Conservation (phyloP, 2,888 invertebrate genomes). For the Troides oblongomaculatus region DNA sequence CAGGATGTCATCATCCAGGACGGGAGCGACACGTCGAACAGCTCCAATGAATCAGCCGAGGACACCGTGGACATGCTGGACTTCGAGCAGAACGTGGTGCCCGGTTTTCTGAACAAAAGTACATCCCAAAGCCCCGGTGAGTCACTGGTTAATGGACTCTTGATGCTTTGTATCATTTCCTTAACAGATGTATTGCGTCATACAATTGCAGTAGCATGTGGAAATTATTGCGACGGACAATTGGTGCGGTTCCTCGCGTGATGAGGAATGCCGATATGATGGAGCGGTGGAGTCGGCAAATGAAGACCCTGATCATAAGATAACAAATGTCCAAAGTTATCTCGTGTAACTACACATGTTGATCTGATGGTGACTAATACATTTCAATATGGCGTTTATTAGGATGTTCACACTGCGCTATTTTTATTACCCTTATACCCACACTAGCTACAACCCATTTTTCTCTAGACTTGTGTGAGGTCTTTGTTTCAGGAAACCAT, state of each 20-base stretch:
- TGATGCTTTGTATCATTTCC: neutral
- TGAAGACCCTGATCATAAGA: neutral
- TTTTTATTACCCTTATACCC: too few species aligned
- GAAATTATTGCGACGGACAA: neutral
- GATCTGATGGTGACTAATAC: too few species aligned
- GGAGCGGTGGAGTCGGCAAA: neutral
- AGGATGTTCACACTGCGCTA: too few species aligned
- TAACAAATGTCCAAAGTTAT: too few species aligned
- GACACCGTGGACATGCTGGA: constrained; percentile 64
- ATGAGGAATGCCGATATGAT: neutral
- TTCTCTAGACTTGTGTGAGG: too few species aligned
- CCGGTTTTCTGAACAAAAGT: constrained; percentile 67
- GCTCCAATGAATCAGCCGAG: constrained; percentile 49
- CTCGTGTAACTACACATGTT: too few species aligned
- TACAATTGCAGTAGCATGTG: neutral
- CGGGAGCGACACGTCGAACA: constrained; percentile 51
- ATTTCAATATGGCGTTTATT: too few species aligned
- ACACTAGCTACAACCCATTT: too few species aligned
- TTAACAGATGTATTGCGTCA: constrained; percentile 1
- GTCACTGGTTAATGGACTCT: constrained; percentile 26
- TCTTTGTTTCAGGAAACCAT: too few species aligned
- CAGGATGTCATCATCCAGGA: constrained; percentile 64
- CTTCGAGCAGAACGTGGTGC: constrained; percentile 72
- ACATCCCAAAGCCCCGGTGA: constrained; percentile 68
- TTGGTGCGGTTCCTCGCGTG: neutral